Percentiles rank a stretch among this genome's conserved stretches.
These are phyloP conservation scores for Apis laboriosa DNA, from an alignment of 1,140 invertebrate species.

Conservation along the genomic window DNA sequence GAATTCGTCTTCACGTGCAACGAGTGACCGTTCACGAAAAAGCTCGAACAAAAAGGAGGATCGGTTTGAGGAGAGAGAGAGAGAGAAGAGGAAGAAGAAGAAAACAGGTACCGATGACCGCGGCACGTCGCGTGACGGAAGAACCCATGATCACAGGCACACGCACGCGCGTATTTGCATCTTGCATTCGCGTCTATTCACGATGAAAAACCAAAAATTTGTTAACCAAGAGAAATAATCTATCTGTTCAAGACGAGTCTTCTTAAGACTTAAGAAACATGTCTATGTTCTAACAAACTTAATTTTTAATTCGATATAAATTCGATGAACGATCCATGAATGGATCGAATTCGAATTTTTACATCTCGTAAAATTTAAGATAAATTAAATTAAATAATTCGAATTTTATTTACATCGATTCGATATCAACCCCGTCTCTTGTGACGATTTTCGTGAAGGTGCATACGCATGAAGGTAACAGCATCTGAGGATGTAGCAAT, in stretches of 20 bases:
- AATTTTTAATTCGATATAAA: too few species aligned
- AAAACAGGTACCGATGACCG: conserved; percentile 28
- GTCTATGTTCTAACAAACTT: too few species aligned
- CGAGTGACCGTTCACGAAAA: conserved; percentile 59
- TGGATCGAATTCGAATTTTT: too few species aligned
- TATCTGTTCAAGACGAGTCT: too few species aligned
- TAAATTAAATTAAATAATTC: background rate
- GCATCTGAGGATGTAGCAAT: conserved; percentile 69
- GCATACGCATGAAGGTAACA: conserved; percentile 35
- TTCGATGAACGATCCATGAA: background rate
- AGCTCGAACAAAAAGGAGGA: conserved; percentile 5
- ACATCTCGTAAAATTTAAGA: background rate
- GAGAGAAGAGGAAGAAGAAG: background rate
- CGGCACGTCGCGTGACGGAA: conserved; percentile 64
- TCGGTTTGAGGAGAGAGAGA: conserved; percentile 1
- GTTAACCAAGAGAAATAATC: background rate
- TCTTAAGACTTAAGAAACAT: too few species aligned
- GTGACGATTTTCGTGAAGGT: conserved; percentile 46
- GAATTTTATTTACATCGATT: background rate
- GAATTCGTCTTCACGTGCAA: conserved; percentile 63
- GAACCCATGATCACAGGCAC: conserved; percentile 39
- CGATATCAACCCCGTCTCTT: background rate
- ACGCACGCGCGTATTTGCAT: conserved; percentile 60
- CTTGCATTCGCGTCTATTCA: conserved; percentile 8
- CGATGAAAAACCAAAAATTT: background rate